Base-by-base conservation (phyloP, 2,888 invertebrate genomes). In the Hydraecia micacea region DNA sequence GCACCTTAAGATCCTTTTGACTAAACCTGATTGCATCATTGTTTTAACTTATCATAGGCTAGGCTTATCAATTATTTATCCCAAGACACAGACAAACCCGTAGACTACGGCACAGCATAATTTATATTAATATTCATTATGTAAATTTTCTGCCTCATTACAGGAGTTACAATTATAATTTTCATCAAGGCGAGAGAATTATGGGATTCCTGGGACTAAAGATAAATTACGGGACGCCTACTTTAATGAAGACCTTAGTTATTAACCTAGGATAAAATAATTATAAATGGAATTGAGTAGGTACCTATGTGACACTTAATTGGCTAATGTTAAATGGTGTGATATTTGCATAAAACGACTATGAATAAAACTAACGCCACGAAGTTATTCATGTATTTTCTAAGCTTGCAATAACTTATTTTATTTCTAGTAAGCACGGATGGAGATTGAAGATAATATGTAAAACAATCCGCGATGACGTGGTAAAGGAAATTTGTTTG, bases 271-370 rank as follows among this genome's bases (percentile, higher is more conserved):
- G 1, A 63, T 32, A 73, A 76, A 81, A 69, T 81, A 67, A 84
- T 72, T 72, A 62, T 73, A 73, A 73, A 73, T 60, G 73, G 58
- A 80, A 76, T 84, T 66, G 32, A 80, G 73, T 67, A 66, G 65
- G 15, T 66, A 39, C 36, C 65, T n/a, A 32, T 72, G 70, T 67
- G 86, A 76, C 81, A 79, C 74, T 65, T 84, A 80, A 86, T 86
- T 86, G 67, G 69, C 58, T 75, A 77, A 81, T 70, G 60, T 58
- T 77, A 62, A 75, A 80, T 67, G 55, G 46, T 72, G 46, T 18
- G n/a, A 52, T 52, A 83, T 86, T 86, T 75, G 73, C 86, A 86
- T 86, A 81, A 68, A 84, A 75, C 1, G 25, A 58, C 72, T 62
- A 83, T 86, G 67, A 86, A 83, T 86, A 75, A 78, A 78, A 70